A percentile compares a stretch with the other conserved stretches of the same genome.
phyloP scores from a whole-genome alignment of 2,888 invertebrate genomes.

The Achlya flavicornis region DNA sequence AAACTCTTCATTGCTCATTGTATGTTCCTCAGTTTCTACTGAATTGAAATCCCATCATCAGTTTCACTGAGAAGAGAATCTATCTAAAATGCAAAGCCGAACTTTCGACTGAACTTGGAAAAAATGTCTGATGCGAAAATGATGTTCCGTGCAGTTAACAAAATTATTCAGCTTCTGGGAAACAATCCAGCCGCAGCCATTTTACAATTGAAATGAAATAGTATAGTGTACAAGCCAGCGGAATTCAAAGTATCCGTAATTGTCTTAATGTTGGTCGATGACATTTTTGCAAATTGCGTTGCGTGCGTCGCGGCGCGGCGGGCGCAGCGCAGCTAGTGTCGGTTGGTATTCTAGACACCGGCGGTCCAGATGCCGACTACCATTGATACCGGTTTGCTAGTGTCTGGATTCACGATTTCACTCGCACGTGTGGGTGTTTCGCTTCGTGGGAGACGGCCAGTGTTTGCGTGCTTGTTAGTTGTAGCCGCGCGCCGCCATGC shows the following conservation, averaged over 20 bases:
- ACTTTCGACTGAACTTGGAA: neutral
- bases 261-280: slow-evolving; percentile 13
- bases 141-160: neutral
- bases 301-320: slow-evolving; percentile 13
- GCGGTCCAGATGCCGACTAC: slow-evolving; percentile 4
- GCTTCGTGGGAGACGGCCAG: slow-evolving; percentile 40
- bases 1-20: too few species aligned
- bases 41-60: too few species aligned
- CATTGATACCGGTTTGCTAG: slow-evolving; percentile 40
- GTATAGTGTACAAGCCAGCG: neutral
- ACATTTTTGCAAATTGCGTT: slow-evolving; percentile 28
- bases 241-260: slow-evolving; percentile 3
- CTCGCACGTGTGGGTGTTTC: slow-evolving; percentile 40
- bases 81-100: neutral
- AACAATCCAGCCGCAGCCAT: neutral
- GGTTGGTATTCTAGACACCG: slow-evolving; percentile 39
- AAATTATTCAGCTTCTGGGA: neutral
- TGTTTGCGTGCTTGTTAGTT: slow-evolving; percentile 43
- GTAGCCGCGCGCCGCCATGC: slow-evolving; percentile 64
- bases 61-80: neutral
- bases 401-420: slow-evolving; percentile 37
- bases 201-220: slow-evolving; percentile 3
- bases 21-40: too few species aligned
- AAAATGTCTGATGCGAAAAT: neutral
- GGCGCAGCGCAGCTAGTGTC: slow-evolving; percentile 17